phyloP scores from a whole-genome alignment of 2,797 vertebrate genomes.

The Aldrovandia affinis region DNA sequence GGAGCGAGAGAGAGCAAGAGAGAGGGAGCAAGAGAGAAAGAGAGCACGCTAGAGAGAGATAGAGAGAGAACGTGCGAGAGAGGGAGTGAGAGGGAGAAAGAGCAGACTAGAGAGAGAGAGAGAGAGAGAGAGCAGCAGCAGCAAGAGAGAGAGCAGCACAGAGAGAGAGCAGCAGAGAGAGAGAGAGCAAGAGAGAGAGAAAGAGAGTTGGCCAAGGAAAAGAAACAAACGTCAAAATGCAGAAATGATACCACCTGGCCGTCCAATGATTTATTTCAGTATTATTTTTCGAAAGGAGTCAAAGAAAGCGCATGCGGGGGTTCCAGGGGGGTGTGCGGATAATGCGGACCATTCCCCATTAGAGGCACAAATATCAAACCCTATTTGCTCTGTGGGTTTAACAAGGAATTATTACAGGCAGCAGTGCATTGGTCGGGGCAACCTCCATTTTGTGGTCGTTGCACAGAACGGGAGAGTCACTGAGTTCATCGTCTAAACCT shows the following conservation, averaged over 20 bases:
- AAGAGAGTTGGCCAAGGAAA: slow-evolving; percentile 53
- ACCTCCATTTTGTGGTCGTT: not conserved
- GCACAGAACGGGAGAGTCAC: not conserved
- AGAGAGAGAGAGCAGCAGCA: no score
- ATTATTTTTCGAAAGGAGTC: slow-evolving; percentile 48
- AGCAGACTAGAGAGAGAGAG: not conserved
- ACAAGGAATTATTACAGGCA: not conserved
- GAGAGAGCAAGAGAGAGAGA: not conserved
- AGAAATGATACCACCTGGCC: slow-evolving; percentile 56
- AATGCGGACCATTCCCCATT: slow-evolving; percentile 20
- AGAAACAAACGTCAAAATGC: slow-evolving; percentile 64
- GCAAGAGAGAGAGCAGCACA: not conserved
- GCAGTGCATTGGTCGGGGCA: not conserved
- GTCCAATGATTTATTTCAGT: slow-evolving; percentile 55
- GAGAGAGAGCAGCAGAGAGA: not conserved
- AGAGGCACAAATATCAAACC: slow-evolving; percentile 17
- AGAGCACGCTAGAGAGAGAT: not conserved
- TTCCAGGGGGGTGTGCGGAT: not conserved
- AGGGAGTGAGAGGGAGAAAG: no score
- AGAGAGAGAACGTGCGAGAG: not conserved
- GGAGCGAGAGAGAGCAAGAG: no score
- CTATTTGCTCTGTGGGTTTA: slow-evolving; percentile 21
- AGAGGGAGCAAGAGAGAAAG: not conserved
- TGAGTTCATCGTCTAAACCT: not conserved
- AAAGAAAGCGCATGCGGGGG: not conserved